phyloP scores from a whole-genome alignment of 2,888 invertebrate genomes.

The Microctonus hyperodae region DNA sequence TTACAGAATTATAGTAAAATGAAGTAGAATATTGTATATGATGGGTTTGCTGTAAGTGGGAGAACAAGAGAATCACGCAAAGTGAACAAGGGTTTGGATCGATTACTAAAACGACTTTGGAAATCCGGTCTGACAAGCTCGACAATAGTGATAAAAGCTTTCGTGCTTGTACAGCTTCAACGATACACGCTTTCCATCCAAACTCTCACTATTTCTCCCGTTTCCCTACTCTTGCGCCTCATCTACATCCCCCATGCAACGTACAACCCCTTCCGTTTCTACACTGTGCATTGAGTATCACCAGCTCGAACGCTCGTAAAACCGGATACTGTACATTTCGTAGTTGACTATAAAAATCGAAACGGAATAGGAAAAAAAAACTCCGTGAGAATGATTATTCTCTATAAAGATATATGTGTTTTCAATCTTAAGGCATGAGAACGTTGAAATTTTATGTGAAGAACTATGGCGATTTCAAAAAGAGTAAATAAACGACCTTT shows the following conservation, averaged over 20 bases:
- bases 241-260: background rate
- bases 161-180: conserved; percentile 3
- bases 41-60: background rate
- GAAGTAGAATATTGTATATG: background rate
- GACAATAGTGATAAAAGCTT: conserved; percentile 31
- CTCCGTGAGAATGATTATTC: background rate
- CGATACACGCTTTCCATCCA: conserved; percentile 3
- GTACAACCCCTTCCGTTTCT: background rate
- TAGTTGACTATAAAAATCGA: background rate
- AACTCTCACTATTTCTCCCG: background rate
- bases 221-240: background rate
- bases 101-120: conserved; percentile 37
- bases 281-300: background rate
- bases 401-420: conserved; percentile 2
- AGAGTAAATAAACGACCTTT: background rate
- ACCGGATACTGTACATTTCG: background rate
- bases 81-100: conserved; percentile 22
- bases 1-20: background rate
- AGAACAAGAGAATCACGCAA: background rate
- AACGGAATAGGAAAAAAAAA: background rate
- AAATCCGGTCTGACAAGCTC: conserved; percentile 36
- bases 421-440: background rate
- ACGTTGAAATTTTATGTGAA: background rate
- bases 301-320: background rate
- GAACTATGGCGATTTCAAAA: background rate